Base-by-base conservation (phyloP, 2,888 invertebrate species). In the Leptopilina myrica region DNA sequence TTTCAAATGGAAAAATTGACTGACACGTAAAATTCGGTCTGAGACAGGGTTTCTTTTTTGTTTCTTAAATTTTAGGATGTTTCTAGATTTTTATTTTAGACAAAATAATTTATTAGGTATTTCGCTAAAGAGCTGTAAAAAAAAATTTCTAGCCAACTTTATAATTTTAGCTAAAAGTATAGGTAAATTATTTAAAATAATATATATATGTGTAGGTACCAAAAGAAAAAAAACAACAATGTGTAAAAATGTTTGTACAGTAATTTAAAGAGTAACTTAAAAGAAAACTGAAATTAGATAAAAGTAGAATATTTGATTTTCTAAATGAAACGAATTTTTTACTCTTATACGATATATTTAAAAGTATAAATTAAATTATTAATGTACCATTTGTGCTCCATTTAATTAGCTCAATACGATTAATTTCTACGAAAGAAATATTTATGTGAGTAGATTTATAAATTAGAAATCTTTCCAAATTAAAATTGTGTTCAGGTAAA, bases 241-340 rank as follows among this genome's bases (percentile, higher is more conserved):
- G 33, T 33, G 56, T 40, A n/a, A 73, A 73, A 73, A 26, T 73
- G 59, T 33, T 53, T 73, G 73, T 73, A 73, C 73, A 73, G 73
- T 73, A 73, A 14, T 33, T 62, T 9, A 20, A 20, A 62, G 20
- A 73, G 73, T 73, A 73, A 14, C 33, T 62, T 9, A 20, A 20
- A 62, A 5, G 20, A 9, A 62, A 12, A 53, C 53, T 3, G 43
- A 67, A 67, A 67, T 67, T 46, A 43, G 14, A 20, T 53, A 69
- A 73, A 33, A 11, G 9, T 73, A 73, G 56, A 53, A 26, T n/a
- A 56, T n/a, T 59, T 14, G 53, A 73, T 73, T 56, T n/a, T 73
- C 7, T n/a, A 53, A 20, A 69, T 33, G 33, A 56, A 53, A 11
- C n/a, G 5, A 53, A 56, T 56, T 73, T 62, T 73, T 53, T 40